Evolutionary conservation across 2,113 vertebrate genomes (phyloP), one percentile per base, ranked within the genome.

Genomic region (Shinisaurus crocodilurus): DNA sequence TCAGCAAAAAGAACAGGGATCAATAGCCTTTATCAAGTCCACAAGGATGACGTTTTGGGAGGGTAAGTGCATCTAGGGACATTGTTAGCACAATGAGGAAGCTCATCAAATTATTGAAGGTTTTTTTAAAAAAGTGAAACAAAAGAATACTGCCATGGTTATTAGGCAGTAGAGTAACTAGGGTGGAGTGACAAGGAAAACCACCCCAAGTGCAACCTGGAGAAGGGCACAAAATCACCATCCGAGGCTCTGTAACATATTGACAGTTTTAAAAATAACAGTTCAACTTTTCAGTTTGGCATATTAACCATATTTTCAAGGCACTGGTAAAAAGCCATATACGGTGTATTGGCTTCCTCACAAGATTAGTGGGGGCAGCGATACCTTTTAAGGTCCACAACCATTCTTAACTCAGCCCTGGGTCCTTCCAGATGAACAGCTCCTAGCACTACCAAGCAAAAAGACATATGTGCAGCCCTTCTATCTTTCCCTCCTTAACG

Each of bases 41-140:
- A 98, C 92, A 96, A 96, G 89, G 96, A 98, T 0, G 98, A 99
- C 91, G 96, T 99, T 88, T 96, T 99, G 75, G 99, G 99, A 94
- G 98, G 98, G 99, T 99, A 96, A 98, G 98, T 97, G n/a, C 75
- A 72, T 34, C 82, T 89, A 79, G 88, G 27, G 8, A 54, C 81
- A 54, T 74, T 6, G 16, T 77, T n/a, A 27, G 34, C 48, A 89
- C 45, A 6, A 57, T 48, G 60, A 90, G 85, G 90, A 70, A 87
- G 75, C 20, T n/a, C 54, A 63, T 84, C 57, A 76, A 34, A 43
- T 9, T 27, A 18, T 40, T 3, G 43, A 57, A 75, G 15, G 29
- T n/a, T 34, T 72, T 34, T 72, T 32, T 5, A 25, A 23, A 23
- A 18, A 82, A 65, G 16, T 12, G 43, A 79, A 88, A 32, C 6